phyloP scores from a whole-genome alignment of 2,888 invertebrate genomes.

The Tortricodes alternella region DNA sequence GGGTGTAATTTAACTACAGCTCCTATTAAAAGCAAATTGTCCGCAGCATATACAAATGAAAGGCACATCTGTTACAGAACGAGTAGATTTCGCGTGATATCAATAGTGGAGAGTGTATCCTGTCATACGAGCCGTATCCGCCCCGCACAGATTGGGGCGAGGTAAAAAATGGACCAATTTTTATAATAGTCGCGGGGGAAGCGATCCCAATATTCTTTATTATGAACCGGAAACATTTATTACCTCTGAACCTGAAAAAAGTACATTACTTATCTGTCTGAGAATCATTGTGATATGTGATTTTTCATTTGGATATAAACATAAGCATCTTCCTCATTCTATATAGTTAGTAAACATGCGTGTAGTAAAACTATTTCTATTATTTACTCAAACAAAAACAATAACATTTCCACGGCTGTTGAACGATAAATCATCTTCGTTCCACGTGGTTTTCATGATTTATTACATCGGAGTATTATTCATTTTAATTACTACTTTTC shows the following conservation, averaged over 20 bases:
- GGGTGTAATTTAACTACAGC: constrained; percentile 12
- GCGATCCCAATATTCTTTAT: constrained; percentile 70
- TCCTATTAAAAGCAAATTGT: constrained; percentile 29
- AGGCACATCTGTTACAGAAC: constrained; percentile 65
- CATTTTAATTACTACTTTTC: constrained; percentile 30
- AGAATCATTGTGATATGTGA: no score
- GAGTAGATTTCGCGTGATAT: constrained; percentile 71
- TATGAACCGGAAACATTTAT: constrained; percentile 79
- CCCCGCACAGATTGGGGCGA: constrained; percentile 66
- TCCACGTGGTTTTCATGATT: constrained; percentile 29
- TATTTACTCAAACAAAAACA: constrained; percentile 18
- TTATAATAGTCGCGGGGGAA: constrained; percentile 73
- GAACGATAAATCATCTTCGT: constrained; percentile 22
- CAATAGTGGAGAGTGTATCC: constrained; percentile 71
- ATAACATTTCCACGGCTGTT: constrained; percentile 19
- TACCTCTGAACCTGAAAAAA: constrained; percentile 60
- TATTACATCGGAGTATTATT: constrained; percentile 25
- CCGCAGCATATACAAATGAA: constrained; percentile 38
- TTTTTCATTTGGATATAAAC: no score
- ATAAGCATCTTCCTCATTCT: background rate
- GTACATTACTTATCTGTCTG: constrained; percentile 46
- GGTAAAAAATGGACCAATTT: constrained; percentile 78
- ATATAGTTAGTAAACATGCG: background rate
- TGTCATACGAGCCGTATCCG: constrained; percentile 80
- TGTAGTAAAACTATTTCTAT: background rate